Base-by-base conservation (phyloP, 2,797 vertebrate species). In the Anas georgica region DNA sequence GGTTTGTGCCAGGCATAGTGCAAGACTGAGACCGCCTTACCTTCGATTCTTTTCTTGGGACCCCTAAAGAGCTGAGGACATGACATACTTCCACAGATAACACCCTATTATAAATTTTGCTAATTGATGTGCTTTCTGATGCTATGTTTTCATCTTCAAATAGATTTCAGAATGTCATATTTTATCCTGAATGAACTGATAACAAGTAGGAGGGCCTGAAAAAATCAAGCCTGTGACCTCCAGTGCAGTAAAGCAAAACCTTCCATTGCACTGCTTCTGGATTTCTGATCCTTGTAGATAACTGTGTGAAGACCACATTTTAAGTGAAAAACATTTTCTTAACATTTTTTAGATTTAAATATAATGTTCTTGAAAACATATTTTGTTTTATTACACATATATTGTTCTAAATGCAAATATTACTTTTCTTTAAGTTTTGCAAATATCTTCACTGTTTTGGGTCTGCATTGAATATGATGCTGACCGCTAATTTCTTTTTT, bases 1-100 rank as follows among this genome's bases (percentile, higher is more conserved):
- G 18, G 66, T 11, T 20, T 1, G 0, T 3, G 2, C 14, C 1
- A 1, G 46, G 29, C 29, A n/a, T 4, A 15, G 33, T 2, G 4
- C 0, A 1, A 35, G 28, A 21, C 5, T 1, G 17, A 37, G 29
- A 17, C 66, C 21, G 25, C 45, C 35, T n/a, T 46, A 25, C 37
- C 43, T 62, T n/a, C 75, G 15, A 0, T 4, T 31, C n/a, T 41
- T 13, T 50, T 54, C 41, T 14, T 10, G 21, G 41, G 37, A 41
- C 1, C 0, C 17, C 46, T 78, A n/a, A 12, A 12, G 12, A 9
- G 17, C 45, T 54, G 39, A 31, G 17, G 28, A 56, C 56, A 64
- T 17, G 20, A 22, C 8, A 26, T 6, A 17, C 4, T 46, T 74
- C 45, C 46, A 9, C 33, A 33, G 15, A 12, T 41, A 75, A 67